Evolutionary conservation across 23 tunicate species (phyloP), one percentile per base, ranked within the genome.

Genomic region (Clavelina lepadiformis): DNA sequence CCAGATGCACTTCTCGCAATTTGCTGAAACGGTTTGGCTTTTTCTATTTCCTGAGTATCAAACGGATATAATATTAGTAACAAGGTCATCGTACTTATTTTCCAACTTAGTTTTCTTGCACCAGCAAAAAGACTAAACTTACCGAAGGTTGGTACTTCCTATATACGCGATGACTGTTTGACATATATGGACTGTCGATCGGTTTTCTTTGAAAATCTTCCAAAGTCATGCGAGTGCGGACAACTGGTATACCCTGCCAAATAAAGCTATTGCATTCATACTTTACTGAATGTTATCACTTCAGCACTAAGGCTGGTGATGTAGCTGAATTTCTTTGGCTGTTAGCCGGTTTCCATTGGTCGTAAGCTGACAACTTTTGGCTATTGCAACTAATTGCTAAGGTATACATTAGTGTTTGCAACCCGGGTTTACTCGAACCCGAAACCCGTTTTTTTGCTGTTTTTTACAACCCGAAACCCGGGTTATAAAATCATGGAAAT

Each of bases 141-240:
- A 84, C 93, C 62, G 76, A 38, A 11, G 51, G 46, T 71, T 77
- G 64, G 35, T 66, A 62, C 65, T 68, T 74, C 51, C 95, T 25
- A 55, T 54, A 86, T 11, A 74, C 67, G 32, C 95, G 73, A 33
- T 86, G 95, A 21, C 85, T 57, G 64, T 86, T 78, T 1, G 95
- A 86, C 8, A 70, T 66, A 75, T 79, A 67, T 4, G 95, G 95
- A 11, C 85, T 77, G 19, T 56, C 64, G 32, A 66, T 29, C 28
- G 95, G 84, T 60, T 66, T 71, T 30, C 74, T 27, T 56, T 72
- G 28, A 60, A 86, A 78, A 22, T 86, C 79, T 15, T 72, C 85
- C 51, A 65, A 25, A 19, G 95, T 86, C 95, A 86, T 86, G 57
- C 80, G 32, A 3, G 95, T 86, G 58, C 85, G 31, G 23, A 86